Conservation (phyloP, 2,888 invertebrate species). For the Eilema sororculum region DNA sequence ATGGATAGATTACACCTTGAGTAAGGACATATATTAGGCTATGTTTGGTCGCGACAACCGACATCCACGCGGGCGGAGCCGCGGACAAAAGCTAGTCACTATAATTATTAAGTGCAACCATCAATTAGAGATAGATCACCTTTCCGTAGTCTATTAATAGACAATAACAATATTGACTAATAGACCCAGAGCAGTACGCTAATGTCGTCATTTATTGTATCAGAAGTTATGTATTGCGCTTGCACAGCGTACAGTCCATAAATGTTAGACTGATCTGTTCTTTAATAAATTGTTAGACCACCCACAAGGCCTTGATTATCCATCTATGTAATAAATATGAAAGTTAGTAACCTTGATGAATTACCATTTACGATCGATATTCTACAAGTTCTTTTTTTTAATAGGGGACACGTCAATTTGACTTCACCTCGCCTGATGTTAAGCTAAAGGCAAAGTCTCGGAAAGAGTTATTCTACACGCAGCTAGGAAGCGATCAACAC, state of each 20-base stretch:
- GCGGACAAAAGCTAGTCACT: no score
- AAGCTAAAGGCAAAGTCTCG: no score
- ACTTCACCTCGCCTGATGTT: no score
- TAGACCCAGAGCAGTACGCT: slow-evolving; percentile 38
- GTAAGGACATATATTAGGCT: no score
- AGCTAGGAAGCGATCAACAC: background rate
- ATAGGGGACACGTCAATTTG: no score
- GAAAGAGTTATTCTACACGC: background rate
- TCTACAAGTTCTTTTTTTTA: no score
- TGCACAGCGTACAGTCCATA: slow-evolving; percentile 36
- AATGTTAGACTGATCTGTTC: slow-evolving; percentile 1
- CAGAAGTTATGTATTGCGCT: slow-evolving; percentile 40
- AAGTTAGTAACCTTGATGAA: background rate
- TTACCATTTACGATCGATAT: background rate
- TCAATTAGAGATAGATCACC: slow-evolving; percentile 26
- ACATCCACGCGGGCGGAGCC: no score
- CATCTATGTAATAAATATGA: background rate
- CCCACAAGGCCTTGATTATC: slow-evolving; percentile 7
- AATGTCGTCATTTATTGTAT: slow-evolving; percentile 49
- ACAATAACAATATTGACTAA: slow-evolving; percentile 49
- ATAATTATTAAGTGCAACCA: slow-evolving; percentile 4
- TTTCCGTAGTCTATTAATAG: slow-evolving; percentile 17
- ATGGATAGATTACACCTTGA: no score
- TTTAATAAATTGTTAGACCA: slow-evolving; percentile 9
- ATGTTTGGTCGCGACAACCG: no score